Evolutionary conservation across 2,888 invertebrate genomes (phyloP).

Genomic region (Biston betularia): DNA sequence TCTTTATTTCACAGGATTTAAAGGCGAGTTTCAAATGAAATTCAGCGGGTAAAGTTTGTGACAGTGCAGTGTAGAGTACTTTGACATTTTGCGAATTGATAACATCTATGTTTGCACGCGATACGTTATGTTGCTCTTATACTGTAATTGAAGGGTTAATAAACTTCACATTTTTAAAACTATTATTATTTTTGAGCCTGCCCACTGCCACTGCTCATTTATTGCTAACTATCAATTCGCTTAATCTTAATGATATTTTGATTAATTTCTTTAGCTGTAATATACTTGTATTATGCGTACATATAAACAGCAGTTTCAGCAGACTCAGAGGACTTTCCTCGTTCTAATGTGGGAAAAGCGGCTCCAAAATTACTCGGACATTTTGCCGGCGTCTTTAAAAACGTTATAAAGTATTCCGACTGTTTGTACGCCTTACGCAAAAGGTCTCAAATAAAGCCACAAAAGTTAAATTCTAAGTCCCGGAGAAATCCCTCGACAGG

Average conservation of each 20-base stretch:
- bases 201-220: too few relatives aligned
- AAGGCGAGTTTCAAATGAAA: constrained; percentile 31
- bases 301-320: background rate
- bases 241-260: too few relatives aligned
- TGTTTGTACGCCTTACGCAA: constrained; percentile 22
- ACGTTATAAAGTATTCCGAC: constrained; percentile 14
- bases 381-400: constrained; percentile 3
- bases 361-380: background rate
- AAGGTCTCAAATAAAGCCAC: constrained; percentile 53
- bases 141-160: constrained; percentile 21
- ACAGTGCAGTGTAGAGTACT: constrained; percentile 47
- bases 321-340: background rate
- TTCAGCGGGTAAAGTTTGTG: constrained; percentile 23
- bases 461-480: constrained; percentile 53
- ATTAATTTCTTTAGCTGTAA: too few relatives aligned
- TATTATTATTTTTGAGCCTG: background rate
- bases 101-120: constrained; percentile 49
- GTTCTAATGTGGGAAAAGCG: background rate
- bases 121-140: constrained; percentile 27
- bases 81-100: constrained; percentile 55
- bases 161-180: constrained; percentile 10
- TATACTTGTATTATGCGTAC: too few relatives aligned
- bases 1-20: constrained; percentile 37
- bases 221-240: too few relatives aligned
- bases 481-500: constrained; percentile 44